A percentile compares a stretch with the other conserved stretches of the same genome.
These are phyloP conservation scores for Echeneis naucrates DNA, from an alignment of 2,797 vertebrate species.

Conservation along the genomic window DNA sequence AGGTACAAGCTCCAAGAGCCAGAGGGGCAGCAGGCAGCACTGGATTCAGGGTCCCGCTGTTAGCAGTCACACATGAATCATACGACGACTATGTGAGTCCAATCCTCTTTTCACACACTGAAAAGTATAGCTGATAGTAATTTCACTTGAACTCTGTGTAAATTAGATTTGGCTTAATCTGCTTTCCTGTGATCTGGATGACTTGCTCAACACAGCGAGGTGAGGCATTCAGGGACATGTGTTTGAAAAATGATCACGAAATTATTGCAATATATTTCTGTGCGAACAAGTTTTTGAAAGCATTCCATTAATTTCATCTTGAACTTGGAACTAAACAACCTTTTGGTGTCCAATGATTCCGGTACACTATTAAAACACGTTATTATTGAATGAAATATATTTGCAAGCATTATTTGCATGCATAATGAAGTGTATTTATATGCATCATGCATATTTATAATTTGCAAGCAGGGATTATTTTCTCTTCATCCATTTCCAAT, in stretches of 20 bases:
- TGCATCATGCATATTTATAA: slow-evolving; percentile 1
- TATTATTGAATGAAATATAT: background rate
- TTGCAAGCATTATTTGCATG: background rate
- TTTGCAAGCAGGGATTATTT: background rate
- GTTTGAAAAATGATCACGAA: slow-evolving; percentile 32
- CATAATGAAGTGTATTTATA: background rate
- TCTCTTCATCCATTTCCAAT: background rate
- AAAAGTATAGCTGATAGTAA: slow-evolving; percentile 49
- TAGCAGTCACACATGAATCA: slow-evolving; percentile 88
- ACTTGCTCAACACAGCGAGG: slow-evolving; percentile 30
- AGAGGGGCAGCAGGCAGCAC: slow-evolving; percentile 85
- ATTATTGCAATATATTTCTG: slow-evolving; percentile 20
- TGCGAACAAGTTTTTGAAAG: slow-evolving; percentile 22
- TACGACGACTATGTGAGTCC: slow-evolving; percentile 98
- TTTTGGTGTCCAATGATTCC: background rate
- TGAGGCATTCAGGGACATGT: slow-evolving; percentile 12
- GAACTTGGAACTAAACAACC: background rate
- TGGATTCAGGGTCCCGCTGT: slow-evolving; percentile 90
- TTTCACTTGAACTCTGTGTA: slow-evolving; percentile 55
- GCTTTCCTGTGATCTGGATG: slow-evolving; percentile 49
- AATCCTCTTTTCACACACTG: slow-evolving; percentile 52
- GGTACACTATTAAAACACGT: background rate
- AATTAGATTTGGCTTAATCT: slow-evolving; percentile 58
- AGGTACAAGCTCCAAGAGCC: slow-evolving; percentile 86
- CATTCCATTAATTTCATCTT: background rate